Evolutionary conservation across 2,888 invertebrate genomes (phyloP).

Genomic region (Athrips mouffetella): DNA sequence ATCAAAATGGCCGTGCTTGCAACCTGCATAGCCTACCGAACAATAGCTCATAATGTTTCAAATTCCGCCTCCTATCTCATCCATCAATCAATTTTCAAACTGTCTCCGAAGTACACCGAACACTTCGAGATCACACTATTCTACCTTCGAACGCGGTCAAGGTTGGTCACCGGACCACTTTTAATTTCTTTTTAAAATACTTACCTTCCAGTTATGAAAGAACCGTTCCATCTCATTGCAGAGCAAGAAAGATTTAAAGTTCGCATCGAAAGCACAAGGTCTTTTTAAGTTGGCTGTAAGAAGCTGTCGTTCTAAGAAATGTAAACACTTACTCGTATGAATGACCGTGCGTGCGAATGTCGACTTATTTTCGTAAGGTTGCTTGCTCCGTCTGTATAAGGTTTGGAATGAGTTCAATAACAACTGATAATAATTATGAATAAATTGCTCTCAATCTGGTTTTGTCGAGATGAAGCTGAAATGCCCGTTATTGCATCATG

Average conservation of each 20-base stretch:
- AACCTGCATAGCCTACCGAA: not conserved
- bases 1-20: not conserved
- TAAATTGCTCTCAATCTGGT: constrained; percentile 9
- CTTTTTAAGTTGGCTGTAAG: constrained; percentile 11
- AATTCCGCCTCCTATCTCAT: constrained; percentile 21
- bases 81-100: constrained; percentile 21
- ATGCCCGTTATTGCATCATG: not conserved
- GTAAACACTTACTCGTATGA: constrained; percentile 11
- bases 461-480: constrained; percentile 3
- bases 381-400: constrained; percentile 9
- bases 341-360: constrained; percentile 10
- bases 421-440: constrained; percentile 12
- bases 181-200: constrained; percentile 33
- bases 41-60: constrained; percentile 25
- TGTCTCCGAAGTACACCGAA: constrained; percentile 17
- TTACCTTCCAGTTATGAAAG: constrained; percentile 21
- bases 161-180: constrained; percentile 51
- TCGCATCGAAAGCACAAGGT: constrained; percentile 19
- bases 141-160: constrained; percentile 47
- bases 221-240: constrained; percentile 12
- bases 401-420: constrained; percentile 17
- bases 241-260: not conserved
- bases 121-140: constrained; percentile 25
- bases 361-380: constrained; percentile 19
- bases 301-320: constrained; percentile 22